Evolutionary conservation across 1,140 invertebrate species (phyloP), one percentile per base, ranked within the genome.

Genomic region (Kradibia gibbosae): DNA sequence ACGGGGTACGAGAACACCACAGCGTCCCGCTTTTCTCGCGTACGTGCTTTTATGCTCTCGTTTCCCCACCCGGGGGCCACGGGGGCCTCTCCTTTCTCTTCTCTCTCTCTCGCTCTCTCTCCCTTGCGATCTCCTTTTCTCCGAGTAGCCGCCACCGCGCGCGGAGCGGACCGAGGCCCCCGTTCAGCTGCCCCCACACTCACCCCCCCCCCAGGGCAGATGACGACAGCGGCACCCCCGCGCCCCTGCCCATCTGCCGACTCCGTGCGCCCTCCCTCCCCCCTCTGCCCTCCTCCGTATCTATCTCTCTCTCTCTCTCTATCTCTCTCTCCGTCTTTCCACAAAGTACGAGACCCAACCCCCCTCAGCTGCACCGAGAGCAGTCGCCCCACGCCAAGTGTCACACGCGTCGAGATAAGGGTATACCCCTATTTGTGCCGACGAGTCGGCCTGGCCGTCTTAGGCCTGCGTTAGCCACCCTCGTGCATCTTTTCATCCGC

Each of bases 1-100:
- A 60, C 78, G 83, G 87, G 86, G 85, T 88, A 86, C 87, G 85
- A 86, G 88, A 87, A 89, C 87, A 89, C 89, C 86, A 90, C 88
- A 91, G 89, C 88, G 87, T 85, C 84, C 82, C 85, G 87, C 86
- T 89, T 91, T 90, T 90, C 88, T 88, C 88, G 31, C 87, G 87
- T 84, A 60, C 88, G 84, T 83, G 88, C 89, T 91, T 91, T 91
- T 91, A 91, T 91, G 90, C 88, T 91, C 88, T 90, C 88, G 88
- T 85, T 83, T 84, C 83, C 86, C 87, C 88, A 84, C 85, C 84
- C 74, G 82, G 80, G 72, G 22, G 17, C 57, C n/a, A 62, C 13
- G 70, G 80, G 84, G 74, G 83, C n/a, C n/a, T n/a, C n/a, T n/a
- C n/a, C n/a, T n/a, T n/a, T n/a, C n/a, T n/a, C n/a, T n/a, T n/a